Percentiles rank a stretch among this genome's conserved stretches.
Conservation (phyloP, 53 echinoderm and acorn worm species). For the Echinarachnius parma region DNA sequence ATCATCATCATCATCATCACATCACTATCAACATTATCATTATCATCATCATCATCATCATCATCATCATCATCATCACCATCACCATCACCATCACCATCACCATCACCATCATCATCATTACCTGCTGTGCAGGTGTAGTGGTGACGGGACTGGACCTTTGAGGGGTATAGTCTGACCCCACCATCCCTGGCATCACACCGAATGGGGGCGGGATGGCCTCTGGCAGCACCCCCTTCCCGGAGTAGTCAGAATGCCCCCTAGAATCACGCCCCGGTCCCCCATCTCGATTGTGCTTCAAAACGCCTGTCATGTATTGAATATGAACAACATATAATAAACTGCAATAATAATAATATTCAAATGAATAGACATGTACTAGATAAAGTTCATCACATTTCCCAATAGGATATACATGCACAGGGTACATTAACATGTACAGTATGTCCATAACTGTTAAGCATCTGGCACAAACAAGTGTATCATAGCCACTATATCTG, state of each 20-base stretch:
- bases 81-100: slow-evolving; percentile 1
- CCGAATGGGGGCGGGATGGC: slow-evolving; percentile 96
- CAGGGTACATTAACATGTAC: too few species aligned
- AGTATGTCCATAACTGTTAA: too few species aligned
- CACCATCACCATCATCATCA: neutral
- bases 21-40: neutral
- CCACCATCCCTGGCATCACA: slow-evolving; percentile 81
- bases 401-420: too few species aligned
- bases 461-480: too few species aligned
- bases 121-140: slow-evolving; percentile 58
- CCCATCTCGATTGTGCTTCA: slow-evolving; percentile 72
- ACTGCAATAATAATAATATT: too few species aligned
- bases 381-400: too few species aligned
- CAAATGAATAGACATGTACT: too few species aligned
- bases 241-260: slow-evolving; percentile 51
- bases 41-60: slow-evolving; percentile 10
- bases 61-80: slow-evolving; percentile 8
- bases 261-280: slow-evolving; percentile 16
- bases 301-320: slow-evolving; percentile 50
- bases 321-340: too few species aligned
- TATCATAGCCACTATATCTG: too few species aligned
- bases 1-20: neutral
- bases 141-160: slow-evolving; percentile 51
- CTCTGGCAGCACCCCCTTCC: slow-evolving; percentile 73
- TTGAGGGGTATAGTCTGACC: slow-evolving; percentile 37